These are phyloP conservation scores for Cydia strobilella DNA, from an alignment of 1,140 invertebrate genomes.

Conservation along the genomic window DNA sequence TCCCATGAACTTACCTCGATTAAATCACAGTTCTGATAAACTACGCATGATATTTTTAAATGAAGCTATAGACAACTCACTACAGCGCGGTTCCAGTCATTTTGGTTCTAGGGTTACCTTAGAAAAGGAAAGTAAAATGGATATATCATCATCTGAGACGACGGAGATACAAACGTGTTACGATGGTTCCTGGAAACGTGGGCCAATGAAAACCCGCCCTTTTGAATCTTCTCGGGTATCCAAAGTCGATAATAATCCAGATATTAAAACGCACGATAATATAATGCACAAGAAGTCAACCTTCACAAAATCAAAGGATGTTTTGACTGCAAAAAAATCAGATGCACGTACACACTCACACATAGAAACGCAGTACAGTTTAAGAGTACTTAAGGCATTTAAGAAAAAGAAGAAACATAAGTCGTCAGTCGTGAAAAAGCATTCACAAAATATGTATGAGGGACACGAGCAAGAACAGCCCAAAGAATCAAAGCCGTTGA, in stretches of 20 bases:
- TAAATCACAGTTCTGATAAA: not conserved
- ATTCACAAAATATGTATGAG: not conserved
- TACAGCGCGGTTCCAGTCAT: not conserved
- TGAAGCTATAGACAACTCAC: not conserved
- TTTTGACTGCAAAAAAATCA: not conserved
- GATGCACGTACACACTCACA: not conserved
- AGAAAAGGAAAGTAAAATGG: not conserved
- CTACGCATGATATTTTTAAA: slow-evolving; percentile 13
- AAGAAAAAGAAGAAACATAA: not conserved
- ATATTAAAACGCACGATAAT: not conserved
- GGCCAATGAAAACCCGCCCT: not conserved
- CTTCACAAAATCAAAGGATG: not conserved
- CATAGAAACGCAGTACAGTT: not conserved
- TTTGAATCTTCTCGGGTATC: not conserved
- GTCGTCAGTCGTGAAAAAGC: not conserved
- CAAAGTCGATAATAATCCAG: not conserved
- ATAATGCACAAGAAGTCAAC: not conserved
- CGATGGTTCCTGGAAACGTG: not conserved
- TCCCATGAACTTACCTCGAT: not conserved
- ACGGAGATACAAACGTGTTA: not conserved
- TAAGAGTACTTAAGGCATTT: not conserved
- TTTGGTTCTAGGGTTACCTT: not conserved
- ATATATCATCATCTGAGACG: not conserved
- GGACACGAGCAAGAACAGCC: not conserved
- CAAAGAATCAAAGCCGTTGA: not conserved